Evolutionary conservation across 2,113 vertebrate species (phyloP), one percentile per base, ranked within the genome.

Genomic region (Geococcyx californianus): DNA sequence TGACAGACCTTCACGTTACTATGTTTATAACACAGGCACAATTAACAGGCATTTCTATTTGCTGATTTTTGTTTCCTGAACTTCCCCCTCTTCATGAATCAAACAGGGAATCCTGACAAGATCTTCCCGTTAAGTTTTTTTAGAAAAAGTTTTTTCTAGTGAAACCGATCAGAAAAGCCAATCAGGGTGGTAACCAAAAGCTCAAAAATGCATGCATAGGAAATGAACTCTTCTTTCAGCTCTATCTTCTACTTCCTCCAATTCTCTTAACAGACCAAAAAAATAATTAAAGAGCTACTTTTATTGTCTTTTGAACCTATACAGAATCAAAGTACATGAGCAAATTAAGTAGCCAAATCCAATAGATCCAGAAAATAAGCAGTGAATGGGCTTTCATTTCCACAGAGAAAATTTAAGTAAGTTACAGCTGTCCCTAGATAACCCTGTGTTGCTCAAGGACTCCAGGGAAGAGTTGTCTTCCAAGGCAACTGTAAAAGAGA

Each of bases 221-320:
- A 92, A 92, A 93, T 62, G 3, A 80, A 67, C 20, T 73, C 42
- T 66, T 94, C 45, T 91, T 83, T 80, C 36, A 76, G 31, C 58
- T 76, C 63, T n/a, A 74, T 62, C 67, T 91, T 89, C 34, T 63
- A 34, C 63, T 96, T 93, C 87, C 75, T 91, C 47, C 75, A 77
- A 88, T 84, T 91, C 58, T 94, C 63, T 66, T 73, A 70, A 51
- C 4, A 90, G 15, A 40, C 2, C 49, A 44, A 80, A 73, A 24
- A 40, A 10, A 62, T 31, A 55, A 55, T 76, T 42, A 72, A 51
- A 60, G 11, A 24, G 11, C 40, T 70, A 74, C 33, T 64, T 90
- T 76, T 59, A 62, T 7, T 45, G 44, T 18, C 88, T 56, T 91
- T 90, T 67, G 42, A 91, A 94, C 44, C 79, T 63, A n/a, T 47